Evolutionary conservation across 2,797 vertebrate species (phyloP).

Genomic region (Acipenser ruthenus): DNA sequence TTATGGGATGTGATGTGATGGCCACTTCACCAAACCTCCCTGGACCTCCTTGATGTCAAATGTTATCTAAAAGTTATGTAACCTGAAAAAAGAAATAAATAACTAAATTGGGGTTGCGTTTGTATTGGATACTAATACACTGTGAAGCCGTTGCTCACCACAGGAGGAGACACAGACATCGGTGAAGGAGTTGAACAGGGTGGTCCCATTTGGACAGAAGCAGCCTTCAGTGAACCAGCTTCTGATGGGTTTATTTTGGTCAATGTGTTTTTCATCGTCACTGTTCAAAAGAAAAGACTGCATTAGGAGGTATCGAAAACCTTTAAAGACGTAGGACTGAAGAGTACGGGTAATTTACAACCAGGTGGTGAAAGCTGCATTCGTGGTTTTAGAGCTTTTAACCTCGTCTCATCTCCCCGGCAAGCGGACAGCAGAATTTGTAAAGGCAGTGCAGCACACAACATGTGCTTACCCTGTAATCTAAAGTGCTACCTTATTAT

Average conservation of each 20-base stretch:
- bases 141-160: conserved; percentile 41
- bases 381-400: no score
- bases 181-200: conserved; percentile 10
- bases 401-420: no score
- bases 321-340: conserved; percentile 1
- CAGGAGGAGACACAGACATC: conserved; percentile 43
- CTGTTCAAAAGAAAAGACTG: conserved; percentile 25
- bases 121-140: no score
- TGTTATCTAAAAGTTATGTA: neutral
- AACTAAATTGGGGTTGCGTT: neutral
- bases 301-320: neutral
- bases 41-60: neutral
- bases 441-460: no score
- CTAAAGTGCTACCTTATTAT: neutral
- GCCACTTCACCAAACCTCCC: neutral
- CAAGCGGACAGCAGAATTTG: no score
- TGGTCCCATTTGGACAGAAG: conserved; percentile 46
- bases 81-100: neutral
- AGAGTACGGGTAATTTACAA: no score
- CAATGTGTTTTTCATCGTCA: conserved; percentile 38
- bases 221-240: conserved; percentile 51
- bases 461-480: no score
- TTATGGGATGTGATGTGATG: neutral
- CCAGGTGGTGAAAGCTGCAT: no score
- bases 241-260: conserved; percentile 22